Percentiles rank a stretch among this genome's conserved stretches.
phyloP scores from a whole-genome alignment of 2,888 invertebrate species.

The Stenoptilia bipunctidactyla region DNA sequence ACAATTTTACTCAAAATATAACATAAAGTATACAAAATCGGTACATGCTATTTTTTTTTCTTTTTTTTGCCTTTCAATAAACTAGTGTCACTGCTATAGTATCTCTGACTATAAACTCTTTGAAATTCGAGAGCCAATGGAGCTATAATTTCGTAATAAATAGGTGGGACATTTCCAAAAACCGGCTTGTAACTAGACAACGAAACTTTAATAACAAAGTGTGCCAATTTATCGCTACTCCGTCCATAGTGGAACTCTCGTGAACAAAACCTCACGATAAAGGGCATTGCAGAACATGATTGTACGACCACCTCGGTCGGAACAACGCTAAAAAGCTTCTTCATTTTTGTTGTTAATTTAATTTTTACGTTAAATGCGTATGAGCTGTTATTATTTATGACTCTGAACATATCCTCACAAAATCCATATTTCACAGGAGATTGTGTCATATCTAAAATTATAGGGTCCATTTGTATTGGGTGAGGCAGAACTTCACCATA shows the following conservation, averaged over 20 bases:
- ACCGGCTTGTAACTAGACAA: constrained; percentile 28
- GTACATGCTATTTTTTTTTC: too few species aligned
- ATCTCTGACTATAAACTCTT: constrained; percentile 28
- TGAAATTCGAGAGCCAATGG: constrained; percentile 36
- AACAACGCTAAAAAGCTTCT: constrained; percentile 31
- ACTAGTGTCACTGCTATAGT: constrained; percentile 11
- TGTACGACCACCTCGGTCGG: constrained; percentile 34
- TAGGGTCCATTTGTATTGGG: constrained; percentile 38
- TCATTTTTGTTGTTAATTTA: constrained; percentile 39
- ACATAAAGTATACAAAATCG: too few species aligned
- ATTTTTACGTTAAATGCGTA: constrained; percentile 34
- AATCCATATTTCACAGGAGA: constrained; percentile 34
- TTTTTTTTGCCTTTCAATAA: too few species aligned
- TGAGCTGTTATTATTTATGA: constrained; percentile 35
- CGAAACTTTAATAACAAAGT: constrained; percentile 46
- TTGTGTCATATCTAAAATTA: constrained; percentile 41
- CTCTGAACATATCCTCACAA: constrained; percentile 30
- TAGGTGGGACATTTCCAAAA: constrained; percentile 24
- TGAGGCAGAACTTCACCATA: constrained; percentile 41
- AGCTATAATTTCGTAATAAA: constrained; percentile 22
- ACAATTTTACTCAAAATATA: too few species aligned
- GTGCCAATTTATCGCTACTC: constrained; percentile 26
- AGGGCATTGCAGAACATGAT: constrained; percentile 20
- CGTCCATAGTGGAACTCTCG: constrained; percentile 12
- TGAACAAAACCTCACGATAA: constrained; percentile 33